phyloP scores from a whole-genome alignment of 1,140 invertebrate species.

The Proctacanthus coquilletti region DNA sequence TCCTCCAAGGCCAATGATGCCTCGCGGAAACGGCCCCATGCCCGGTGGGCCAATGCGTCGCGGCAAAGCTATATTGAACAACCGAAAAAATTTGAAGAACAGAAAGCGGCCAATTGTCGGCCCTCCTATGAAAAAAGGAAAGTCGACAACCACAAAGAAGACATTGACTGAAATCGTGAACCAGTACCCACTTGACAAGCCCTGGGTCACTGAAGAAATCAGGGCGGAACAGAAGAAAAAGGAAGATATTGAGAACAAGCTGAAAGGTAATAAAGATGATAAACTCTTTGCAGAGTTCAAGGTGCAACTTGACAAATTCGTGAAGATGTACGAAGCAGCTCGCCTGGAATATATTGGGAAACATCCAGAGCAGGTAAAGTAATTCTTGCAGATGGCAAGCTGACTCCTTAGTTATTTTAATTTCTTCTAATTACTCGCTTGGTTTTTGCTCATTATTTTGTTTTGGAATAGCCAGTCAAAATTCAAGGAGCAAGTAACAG shows the following conservation, averaged over 20 bases:
- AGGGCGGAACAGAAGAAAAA: slow-evolving; percentile 19
- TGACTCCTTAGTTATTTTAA: no score
- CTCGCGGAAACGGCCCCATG: background rate
- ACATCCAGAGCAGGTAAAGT: no score
- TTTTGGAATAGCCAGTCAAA: no score
- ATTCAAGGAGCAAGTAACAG: no score
- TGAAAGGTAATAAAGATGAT: slow-evolving; percentile 29
- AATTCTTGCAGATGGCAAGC: no score
- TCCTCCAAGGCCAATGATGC: no score
- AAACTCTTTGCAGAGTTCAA: slow-evolving; percentile 27
- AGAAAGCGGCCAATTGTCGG: background rate
- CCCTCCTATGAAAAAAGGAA: slow-evolving; percentile 12
- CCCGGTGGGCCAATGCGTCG: background rate
- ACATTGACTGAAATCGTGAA: slow-evolving; percentile 26
- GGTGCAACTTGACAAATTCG: slow-evolving; percentile 27
- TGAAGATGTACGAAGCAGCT: slow-evolving; percentile 21
- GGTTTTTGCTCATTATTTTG: no score
- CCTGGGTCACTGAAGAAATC: slow-evolving; percentile 27
- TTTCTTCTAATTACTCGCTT: no score
- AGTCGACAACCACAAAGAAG: slow-evolving; percentile 19
- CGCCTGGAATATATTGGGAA: slow-evolving; percentile 20
- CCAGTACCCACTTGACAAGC: slow-evolving; percentile 28
- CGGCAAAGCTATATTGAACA: background rate
- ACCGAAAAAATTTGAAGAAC: background rate
- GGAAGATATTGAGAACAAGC: slow-evolving; percentile 23